Evolutionary conservation across 2,888 invertebrate genomes (phyloP).

Genomic region (Leucozona laternaria): DNA sequence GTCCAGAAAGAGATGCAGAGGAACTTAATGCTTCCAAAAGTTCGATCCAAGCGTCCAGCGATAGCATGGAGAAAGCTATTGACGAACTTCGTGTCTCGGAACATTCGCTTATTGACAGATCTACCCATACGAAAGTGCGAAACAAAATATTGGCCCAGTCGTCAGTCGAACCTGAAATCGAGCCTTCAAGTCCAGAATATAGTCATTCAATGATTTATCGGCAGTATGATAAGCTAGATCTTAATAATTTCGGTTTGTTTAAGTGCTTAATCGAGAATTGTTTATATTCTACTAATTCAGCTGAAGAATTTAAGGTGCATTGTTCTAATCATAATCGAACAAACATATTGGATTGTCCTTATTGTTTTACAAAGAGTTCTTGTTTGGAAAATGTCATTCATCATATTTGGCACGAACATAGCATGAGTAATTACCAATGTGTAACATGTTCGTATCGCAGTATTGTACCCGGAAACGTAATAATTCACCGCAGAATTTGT

Average conservation of each 20-base stretch:
- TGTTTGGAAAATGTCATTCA: neutral
- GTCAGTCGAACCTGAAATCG: neutral
- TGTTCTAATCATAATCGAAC: neutral
- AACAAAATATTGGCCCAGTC: neutral
- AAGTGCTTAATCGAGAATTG: conserved; percentile 78
- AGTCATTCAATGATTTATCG: conserved; percentile 62
- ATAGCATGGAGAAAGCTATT: neutral
- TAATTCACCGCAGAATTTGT: conserved; percentile 10
- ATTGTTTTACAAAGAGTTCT: conserved; percentile 24
- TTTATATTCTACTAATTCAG: conserved; percentile 76
- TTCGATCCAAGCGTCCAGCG: neutral
- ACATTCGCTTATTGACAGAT: neutral
- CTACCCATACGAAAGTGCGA: neutral
- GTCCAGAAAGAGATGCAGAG: neutral
- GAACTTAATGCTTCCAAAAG: neutral
- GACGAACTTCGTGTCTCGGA: neutral
- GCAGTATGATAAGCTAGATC: conserved; percentile 42
- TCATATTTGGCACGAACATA: conserved; percentile 44
- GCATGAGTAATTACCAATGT: conserved; percentile 56
- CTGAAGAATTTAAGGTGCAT: conserved; percentile 72
- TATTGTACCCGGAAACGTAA: conserved; percentile 49
- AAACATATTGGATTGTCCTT: conserved; percentile 27
- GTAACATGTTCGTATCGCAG: conserved; percentile 52
- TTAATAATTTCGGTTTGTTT: conserved; percentile 75
- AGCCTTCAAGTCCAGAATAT: neutral